Percentiles rank a stretch among this genome's conserved stretches.
Conservation (phyloP, 2,888 invertebrate genomes). For the Diadegma fenestrale region DNA sequence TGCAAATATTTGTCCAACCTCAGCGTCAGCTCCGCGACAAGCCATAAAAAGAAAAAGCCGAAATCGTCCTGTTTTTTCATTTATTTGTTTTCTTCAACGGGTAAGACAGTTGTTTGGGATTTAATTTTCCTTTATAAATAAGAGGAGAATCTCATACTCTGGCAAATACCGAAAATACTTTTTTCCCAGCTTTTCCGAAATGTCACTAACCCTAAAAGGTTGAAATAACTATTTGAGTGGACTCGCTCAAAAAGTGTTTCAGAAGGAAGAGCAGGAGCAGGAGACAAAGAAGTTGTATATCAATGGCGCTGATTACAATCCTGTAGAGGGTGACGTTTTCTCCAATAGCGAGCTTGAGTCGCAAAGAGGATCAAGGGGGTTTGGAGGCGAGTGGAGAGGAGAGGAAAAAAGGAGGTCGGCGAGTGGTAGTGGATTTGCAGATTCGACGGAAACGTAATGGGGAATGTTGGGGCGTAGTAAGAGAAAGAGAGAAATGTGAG, state of each 20-base stretch:
- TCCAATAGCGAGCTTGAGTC: constrained; percentile 47
- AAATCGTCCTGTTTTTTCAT: neutral
- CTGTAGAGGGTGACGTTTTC: constrained; percentile 55
- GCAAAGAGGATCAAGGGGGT: constrained; percentile 37
- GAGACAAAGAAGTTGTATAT: constrained; percentile 62
- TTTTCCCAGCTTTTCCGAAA: neutral
- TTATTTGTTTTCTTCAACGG: neutral
- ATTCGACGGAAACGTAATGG: constrained; percentile 34
- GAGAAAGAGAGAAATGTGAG: constrained; percentile 18
- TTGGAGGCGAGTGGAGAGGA: neutral
- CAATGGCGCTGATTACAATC: constrained; percentile 72
- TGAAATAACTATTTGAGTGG: neutral
- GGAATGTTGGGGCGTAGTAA: constrained; percentile 9
- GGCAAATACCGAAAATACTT: neutral
- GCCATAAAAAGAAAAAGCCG: neutral
- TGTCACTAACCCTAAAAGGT: neutral
- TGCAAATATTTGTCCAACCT: constrained; percentile 56
- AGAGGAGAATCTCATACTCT: neutral
- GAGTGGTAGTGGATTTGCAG: constrained; percentile 44
- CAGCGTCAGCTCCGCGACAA: constrained; percentile 10
- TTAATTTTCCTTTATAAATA: neutral
- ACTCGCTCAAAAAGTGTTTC: constrained; percentile 1
- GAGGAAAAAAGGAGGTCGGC: constrained; percentile 4
- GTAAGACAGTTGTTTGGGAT: neutral
- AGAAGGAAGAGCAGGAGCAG: neutral